These are phyloP conservation scores for Coenonympha arcania DNA, from an alignment of 2,888 invertebrate genomes.

Conservation along the genomic window DNA sequence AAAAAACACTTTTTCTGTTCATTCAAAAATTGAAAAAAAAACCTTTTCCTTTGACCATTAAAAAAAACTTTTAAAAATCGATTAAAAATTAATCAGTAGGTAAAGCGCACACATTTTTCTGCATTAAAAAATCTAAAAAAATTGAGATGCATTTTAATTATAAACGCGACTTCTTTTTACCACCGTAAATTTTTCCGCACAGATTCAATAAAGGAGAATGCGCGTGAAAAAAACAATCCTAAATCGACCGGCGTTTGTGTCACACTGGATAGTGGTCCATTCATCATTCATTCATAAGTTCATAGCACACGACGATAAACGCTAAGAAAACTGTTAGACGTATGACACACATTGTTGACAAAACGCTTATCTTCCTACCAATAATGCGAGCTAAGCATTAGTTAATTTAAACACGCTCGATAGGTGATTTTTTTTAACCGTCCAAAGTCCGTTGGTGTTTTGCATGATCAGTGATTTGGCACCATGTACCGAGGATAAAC, in stretches of 20 bases:
- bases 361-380: constrained; percentile 5
- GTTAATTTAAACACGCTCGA: not conserved
- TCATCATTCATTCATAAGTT: constrained; percentile 36
- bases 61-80: too few relatives aligned
- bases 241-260: constrained; percentile 27
- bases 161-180: not conserved
- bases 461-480: too few relatives aligned
- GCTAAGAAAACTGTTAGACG: constrained; percentile 29
- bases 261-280: constrained; percentile 31
- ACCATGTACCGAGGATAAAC: too few relatives aligned
- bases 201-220: constrained; percentile 12
- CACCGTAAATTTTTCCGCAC: not conserved
- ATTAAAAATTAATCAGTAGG: too few relatives aligned
- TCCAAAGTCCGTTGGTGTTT: not conserved
- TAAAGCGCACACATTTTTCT: too few relatives aligned
- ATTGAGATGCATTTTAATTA: too few relatives aligned
- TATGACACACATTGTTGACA: constrained; percentile 15
- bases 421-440: not conserved
- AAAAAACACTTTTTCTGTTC: too few relatives aligned
- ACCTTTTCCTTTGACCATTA: too few relatives aligned
- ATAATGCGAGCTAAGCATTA: not conserved
- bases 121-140: too few relatives aligned
- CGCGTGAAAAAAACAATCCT: constrained; percentile 28
- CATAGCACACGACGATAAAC: constrained; percentile 34
- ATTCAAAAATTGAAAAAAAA: too few relatives aligned